Conservation (phyloP, 2,888 invertebrate species). For the Rhodophaea formosa region DNA sequence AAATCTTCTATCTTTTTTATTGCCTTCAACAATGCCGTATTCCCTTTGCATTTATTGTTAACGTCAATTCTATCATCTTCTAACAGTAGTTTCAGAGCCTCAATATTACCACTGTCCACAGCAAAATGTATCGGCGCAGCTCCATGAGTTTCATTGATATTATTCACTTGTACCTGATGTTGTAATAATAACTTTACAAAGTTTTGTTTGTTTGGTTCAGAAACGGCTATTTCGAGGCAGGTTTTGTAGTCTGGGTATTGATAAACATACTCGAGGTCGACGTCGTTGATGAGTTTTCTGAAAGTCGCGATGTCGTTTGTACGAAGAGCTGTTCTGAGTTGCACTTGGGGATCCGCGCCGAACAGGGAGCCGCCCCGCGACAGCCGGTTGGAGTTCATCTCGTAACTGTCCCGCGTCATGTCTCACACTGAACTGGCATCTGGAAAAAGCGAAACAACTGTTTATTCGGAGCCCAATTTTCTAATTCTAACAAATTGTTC, state of each 20-base stretch:
- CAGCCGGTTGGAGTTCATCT: slow-evolving; percentile 67
- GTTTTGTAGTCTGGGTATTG: slow-evolving; percentile 81
- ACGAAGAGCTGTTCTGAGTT: slow-evolving; percentile 75
- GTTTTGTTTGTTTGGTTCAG: slow-evolving; percentile 68
- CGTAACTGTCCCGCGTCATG: slow-evolving; percentile 73
- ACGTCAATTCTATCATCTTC: slow-evolving; percentile 72
- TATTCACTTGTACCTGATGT: slow-evolving; percentile 83
- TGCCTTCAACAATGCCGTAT: slow-evolving; percentile 76
- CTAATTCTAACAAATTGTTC: slow-evolving; percentile 53
- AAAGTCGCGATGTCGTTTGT: slow-evolving; percentile 77
- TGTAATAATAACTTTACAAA: slow-evolving; percentile 82
- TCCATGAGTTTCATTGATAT: slow-evolving; percentile 76
- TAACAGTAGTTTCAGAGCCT: slow-evolving; percentile 70
- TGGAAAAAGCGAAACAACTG: slow-evolving; percentile 51
- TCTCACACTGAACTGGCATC: slow-evolving; percentile 66
- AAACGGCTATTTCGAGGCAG: slow-evolving; percentile 81
- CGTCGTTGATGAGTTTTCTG: slow-evolving; percentile 68
- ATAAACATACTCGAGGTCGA: slow-evolving; percentile 79
- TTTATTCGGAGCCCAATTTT: slow-evolving; percentile 48
- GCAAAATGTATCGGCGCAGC: slow-evolving; percentile 86
- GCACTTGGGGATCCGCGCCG: slow-evolving; percentile 69
- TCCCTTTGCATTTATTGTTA: slow-evolving; percentile 74
- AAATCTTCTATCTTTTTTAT: slow-evolving; percentile 75
- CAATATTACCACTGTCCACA: slow-evolving; percentile 75
- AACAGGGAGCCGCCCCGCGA: slow-evolving; percentile 71